These are phyloP conservation scores for Propithecus coquereli DNA, from an alignment of 2,113 vertebrate genomes.

Conservation along the genomic window DNA sequence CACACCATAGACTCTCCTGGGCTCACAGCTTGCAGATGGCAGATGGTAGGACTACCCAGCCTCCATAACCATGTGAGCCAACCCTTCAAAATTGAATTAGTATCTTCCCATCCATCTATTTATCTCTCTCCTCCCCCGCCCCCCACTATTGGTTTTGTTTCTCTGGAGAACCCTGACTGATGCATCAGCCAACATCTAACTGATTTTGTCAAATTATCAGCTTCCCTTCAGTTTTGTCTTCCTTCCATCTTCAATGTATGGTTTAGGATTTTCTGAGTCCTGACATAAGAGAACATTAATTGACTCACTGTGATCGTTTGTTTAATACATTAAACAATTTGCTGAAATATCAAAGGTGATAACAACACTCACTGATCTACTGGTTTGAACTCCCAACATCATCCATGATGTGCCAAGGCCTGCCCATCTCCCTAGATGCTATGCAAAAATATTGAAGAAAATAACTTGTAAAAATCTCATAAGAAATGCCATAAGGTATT, in stretches of 20 bases:
- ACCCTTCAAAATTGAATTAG: not conserved
- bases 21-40: not conserved
- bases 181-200: not conserved
- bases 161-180: not conserved
- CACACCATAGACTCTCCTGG: not conserved
- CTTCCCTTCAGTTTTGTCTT: not conserved
- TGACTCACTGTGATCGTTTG: not conserved
- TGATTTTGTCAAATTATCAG: not conserved
- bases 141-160: not conserved
- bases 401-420: not conserved
- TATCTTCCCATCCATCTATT: not conserved
- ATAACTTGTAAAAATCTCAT: not conserved
- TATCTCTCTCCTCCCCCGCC: not conserved
- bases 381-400: not conserved
- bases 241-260: not conserved
- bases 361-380: not conserved
- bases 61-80: not conserved
- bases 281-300: not conserved
- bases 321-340: not conserved
- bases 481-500: not conserved
- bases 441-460: not conserved
- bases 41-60: not conserved
- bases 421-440: not conserved
- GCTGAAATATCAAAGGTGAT: not conserved
- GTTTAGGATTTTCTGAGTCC: not conserved